Percentiles rank a stretch among this genome's conserved stretches.
These are phyloP conservation scores for Petrocephalus sullivani DNA, from an alignment of 2,797 vertebrate species.

Conservation along the genomic window DNA sequence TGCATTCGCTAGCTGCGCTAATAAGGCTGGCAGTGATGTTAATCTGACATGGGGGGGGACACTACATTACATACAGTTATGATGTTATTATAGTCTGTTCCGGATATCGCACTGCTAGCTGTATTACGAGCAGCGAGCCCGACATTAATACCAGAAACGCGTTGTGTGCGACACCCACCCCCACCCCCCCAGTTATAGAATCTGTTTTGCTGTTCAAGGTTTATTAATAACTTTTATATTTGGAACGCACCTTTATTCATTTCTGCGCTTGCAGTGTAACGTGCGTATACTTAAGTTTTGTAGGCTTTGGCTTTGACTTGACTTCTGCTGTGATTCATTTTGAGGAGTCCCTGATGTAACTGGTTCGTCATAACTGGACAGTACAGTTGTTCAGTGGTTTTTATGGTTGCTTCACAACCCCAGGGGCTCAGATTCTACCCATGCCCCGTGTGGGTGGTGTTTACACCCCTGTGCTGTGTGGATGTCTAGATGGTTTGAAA, in stretches of 20 bases:
- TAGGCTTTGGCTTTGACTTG: neutral
- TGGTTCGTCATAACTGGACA: neutral
- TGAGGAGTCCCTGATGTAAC: neutral
- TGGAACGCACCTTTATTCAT: neutral
- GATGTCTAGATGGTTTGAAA: neutral
- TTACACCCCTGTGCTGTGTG: neutral
- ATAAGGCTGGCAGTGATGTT: neutral
- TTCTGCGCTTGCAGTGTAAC: neutral
- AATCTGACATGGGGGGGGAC: neutral
- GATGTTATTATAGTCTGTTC: neutral
- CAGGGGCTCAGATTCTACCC: neutral
- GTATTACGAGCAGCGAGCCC: neutral
- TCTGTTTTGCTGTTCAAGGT: neutral
- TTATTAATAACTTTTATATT: neutral
- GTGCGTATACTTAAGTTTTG: neutral
- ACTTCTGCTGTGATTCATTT: neutral
- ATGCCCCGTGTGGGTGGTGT: neutral
- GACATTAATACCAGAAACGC: neutral
- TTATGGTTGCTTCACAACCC: neutral
- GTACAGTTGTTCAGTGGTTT: neutral
- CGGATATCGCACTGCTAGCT: neutral
- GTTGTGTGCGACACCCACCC: neutral
- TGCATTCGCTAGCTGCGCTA: neutral
- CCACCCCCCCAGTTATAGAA: neutral
- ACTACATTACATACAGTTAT: neutral